Evolutionary conservation across 2,113 vertebrate species (phyloP), one percentile per base, ranked within the genome.

Genomic region (Leptodactylus fuscus): DNA sequence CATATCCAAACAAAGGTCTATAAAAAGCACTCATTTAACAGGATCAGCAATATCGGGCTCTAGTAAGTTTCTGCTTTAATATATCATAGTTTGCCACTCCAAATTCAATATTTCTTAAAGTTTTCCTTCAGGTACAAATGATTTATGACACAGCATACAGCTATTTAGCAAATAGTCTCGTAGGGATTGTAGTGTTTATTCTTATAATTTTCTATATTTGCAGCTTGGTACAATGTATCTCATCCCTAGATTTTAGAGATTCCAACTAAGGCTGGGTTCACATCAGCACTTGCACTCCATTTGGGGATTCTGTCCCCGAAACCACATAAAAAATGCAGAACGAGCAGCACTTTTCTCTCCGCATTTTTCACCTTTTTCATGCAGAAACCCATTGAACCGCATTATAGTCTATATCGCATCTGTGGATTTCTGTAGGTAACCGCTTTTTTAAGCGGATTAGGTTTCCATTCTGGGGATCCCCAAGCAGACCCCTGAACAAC

Each of bases 201-300:
- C 16, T 76, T 34, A 8, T 76, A 76, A 76, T 76, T 76, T 48
- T 76, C 51, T 76, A 22, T 51, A 51, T 76, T 75, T 76, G 24
- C 74, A 32, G 27, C 20, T 32, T 32, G 1, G 7, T 22, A 16
- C 6, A 76, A 76, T 16, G 32, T 20, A 76, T 51, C 74, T 32
- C 46, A 10, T 32, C 3, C 46, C 46, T 18, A 34, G 48, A 34
- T 76, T 51, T 22, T 51, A 51, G 15, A 76, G 24, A 34, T 76
- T 0, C 32, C 4, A 29, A 18, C 65, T 38, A 69, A 38, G 15
- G n/a, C n/a, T n/a, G n/a, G n/a, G n/a, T n/a, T n/a, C n/a, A n/a
- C n/a, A n/a, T n/a, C n/a, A n/a, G n/a, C n/a, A n/a, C n/a, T n/a
- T n/a, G n/a, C n/a, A n/a, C n/a, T n/a, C n/a, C n/a, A n/a, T n/a